Base-by-base conservation (phyloP, 2,888 invertebrate genomes). In the Anthoptus insignis region DNA sequence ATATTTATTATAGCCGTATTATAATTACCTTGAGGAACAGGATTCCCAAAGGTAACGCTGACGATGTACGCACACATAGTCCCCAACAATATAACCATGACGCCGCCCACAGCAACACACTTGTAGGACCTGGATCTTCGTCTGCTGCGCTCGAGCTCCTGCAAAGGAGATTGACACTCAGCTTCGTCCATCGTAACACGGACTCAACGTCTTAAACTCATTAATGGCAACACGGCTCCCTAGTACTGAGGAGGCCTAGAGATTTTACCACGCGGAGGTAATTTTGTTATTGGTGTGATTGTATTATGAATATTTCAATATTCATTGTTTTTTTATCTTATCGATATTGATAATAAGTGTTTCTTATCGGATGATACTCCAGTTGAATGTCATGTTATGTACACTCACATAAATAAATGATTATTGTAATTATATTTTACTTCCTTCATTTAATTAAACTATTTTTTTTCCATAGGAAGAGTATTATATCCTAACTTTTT, bases 21-120 rank as follows among this genome's bases (percentile, higher is more conserved):
- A 59, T 6, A 37, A 49, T 27, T 53, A 61, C 60, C 60, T 45
- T 45, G 14, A 11, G 45, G 53, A 0, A 54, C 22, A 14, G 53
- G 53, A 61, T 22, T 53, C 5, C 60, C 53, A 9, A 29, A 29
- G 0, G 52, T 42, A 16, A 47, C 13, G 24, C 50, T 24, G 16
- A 61, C 42, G n/a, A 39, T 22, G 16, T 53, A 53, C 1, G 53
- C 60, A 16, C 60, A 61, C 14, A 61, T 45, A 1, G 60, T 29
- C 45, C 60, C 60, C 22, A 61, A 24, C 4, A 53, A 2, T 22
- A 61, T 27, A 27, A 61, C 22, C 60, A 61, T 61, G 4, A 11
- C 52, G 21, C 3, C 24, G n/a, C 13, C 22, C 21, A 45, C 11
- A 5, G 24, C 47, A 47, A 24, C 47, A 24, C 24, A 47, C 47